These are phyloP conservation scores for Acronicta alni DNA, from an alignment of 2,888 invertebrate species.

Conservation along the genomic window DNA sequence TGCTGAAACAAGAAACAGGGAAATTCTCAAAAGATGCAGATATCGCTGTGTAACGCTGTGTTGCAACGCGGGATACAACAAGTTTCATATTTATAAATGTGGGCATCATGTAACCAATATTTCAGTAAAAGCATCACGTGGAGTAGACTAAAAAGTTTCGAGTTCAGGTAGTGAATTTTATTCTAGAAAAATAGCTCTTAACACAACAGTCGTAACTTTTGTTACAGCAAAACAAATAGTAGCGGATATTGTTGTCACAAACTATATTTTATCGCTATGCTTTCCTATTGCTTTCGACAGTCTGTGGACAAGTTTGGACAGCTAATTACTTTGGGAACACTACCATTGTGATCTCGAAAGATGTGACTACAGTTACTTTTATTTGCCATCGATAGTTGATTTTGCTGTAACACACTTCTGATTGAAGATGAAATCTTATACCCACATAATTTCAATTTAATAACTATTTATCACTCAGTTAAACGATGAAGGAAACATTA, in stretches of 20 bases:
- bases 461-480: too few species aligned
- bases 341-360: conserved; percentile 13
- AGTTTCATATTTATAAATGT: too few species aligned
- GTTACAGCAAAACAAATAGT: conserved; percentile 8
- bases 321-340: conserved; percentile 44
- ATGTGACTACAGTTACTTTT: not conserved
- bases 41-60: too few species aligned
- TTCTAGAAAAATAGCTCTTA: conserved; percentile 2
- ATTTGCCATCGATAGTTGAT: too few species aligned
- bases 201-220: conserved; percentile 14
- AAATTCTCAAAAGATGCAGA: too few species aligned
- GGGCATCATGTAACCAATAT: too few species aligned
- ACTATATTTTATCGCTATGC: conserved; percentile 23
- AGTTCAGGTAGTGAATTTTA: not conserved
- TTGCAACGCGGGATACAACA: too few species aligned
- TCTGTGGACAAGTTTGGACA: conserved; percentile 39
- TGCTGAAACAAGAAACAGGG: too few species aligned
- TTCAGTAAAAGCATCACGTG: not conserved
- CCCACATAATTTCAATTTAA: too few species aligned
- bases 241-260: conserved; percentile 12
- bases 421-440: too few species aligned
- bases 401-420: too few species aligned
- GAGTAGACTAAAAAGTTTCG: not conserved
- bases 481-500: too few species aligned
- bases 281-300: conserved; percentile 48